A percentile compares a stretch with the other conserved stretches of the same genome.
Evolutionary conservation across 2,797 vertebrate species (phyloP).

Genomic region (Lepus oiostolus): DNA sequence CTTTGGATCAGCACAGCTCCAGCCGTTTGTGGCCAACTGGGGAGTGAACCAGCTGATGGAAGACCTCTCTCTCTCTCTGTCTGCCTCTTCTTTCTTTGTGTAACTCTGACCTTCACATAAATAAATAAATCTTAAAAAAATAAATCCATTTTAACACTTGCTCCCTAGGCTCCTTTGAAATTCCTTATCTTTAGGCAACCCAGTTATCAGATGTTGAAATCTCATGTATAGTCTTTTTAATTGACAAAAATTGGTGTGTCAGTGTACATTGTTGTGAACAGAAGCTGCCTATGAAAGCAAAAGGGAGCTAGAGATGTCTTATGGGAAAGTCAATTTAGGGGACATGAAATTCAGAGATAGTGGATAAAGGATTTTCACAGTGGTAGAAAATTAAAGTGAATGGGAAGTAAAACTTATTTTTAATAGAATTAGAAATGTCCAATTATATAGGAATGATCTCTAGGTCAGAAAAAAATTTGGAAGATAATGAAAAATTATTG

Average conservation of each 20-base stretch:
- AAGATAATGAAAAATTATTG: slow-evolving; percentile 37
- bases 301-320: slow-evolving; percentile 1
- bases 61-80: too few relatives aligned
- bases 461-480: slow-evolving; percentile 23
- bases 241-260: background rate
- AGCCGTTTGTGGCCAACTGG: too few relatives aligned
- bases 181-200: slow-evolving; percentile 28
- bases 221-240: background rate
- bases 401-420: slow-evolving; percentile 49
- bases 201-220: slow-evolving; percentile 45
- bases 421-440: slow-evolving; percentile 51
- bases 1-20: too few relatives aligned
- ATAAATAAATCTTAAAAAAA: too few relatives aligned
- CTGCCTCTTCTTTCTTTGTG: too few relatives aligned
- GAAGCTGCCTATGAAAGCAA: background rate
- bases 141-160: slow-evolving; percentile 24
- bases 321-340: background rate
- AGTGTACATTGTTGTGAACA: slow-evolving; percentile 18
- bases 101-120: too few relatives aligned
- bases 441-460: slow-evolving; percentile 36
- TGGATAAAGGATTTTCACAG: background rate
- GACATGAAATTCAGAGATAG: background rate
- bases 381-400: slow-evolving; percentile 16
- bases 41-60: too few relatives aligned
- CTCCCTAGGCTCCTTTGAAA: slow-evolving; percentile 44